These are phyloP conservation scores for Rhopilema esculentum DNA, from an alignment of 30 jellyfish, hydroid and myxozoan genomes.

Conservation along the genomic window DNA sequence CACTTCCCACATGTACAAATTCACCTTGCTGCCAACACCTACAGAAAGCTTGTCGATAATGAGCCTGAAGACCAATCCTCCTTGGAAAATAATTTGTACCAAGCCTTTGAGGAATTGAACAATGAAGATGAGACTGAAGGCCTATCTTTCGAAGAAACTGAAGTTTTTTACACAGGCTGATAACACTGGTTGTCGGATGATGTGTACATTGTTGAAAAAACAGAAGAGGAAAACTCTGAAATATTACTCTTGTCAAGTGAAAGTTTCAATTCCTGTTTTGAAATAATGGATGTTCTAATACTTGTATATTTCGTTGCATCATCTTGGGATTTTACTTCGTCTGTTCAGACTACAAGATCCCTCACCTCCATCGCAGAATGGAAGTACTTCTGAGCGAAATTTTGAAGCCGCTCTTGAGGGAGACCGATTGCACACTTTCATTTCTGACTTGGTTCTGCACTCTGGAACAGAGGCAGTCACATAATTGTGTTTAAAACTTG, in stretches of 20 bases:
- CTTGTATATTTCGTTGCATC: too few species aligned
- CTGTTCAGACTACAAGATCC: too few species aligned
- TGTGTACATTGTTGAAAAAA: conserved; percentile 5
- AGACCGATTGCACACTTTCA: conserved; percentile 9
- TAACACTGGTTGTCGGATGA: conserved; percentile 18
- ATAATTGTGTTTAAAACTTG: neutral
- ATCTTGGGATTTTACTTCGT: too few species aligned
- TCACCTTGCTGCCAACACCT: neutral
- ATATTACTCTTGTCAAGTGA: neutral
- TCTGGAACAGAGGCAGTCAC: conserved; percentile 14
- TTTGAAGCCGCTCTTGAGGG: conserved; percentile 17
- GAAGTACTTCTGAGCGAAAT: too few species aligned
- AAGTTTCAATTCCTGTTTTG: conserved; percentile 8
- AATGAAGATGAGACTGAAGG: conserved; percentile 2
- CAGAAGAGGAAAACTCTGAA: neutral
- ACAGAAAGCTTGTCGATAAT: neutral
- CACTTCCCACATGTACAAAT: conserved; percentile 5
- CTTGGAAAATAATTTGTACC: neutral
- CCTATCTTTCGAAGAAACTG: neutral
- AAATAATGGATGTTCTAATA: too few species aligned
- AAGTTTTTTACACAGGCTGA: neutral
- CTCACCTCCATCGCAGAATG: too few species aligned
- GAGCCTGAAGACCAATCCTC: neutral
- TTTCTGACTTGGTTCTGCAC: conserved; percentile 1
- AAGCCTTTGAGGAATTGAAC: conserved; percentile 5